These are phyloP conservation scores for Gavia stellata DNA, from an alignment of 2,113 vertebrate species.

Conservation along the genomic window DNA sequence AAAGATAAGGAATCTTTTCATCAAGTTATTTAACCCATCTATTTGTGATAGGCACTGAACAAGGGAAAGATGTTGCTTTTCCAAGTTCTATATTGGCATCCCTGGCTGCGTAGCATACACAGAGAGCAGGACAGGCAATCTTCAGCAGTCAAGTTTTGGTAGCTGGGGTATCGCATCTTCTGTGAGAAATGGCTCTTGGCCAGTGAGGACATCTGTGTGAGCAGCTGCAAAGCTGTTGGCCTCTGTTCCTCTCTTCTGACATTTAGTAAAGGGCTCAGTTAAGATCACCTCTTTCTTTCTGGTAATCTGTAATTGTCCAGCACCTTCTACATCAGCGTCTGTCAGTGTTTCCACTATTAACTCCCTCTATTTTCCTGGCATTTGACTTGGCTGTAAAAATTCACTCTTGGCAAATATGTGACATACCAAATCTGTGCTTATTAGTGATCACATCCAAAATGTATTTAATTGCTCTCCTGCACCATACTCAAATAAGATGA, in stretches of 20 bases:
- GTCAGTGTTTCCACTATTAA: background rate
- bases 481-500: background rate
- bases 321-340: background rate
- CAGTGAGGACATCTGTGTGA: constrained; percentile 1
- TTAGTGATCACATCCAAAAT: background rate
- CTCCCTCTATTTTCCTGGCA: background rate
- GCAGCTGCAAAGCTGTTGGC: constrained; percentile 10
- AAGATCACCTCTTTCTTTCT: background rate
- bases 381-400: constrained; percentile 4
- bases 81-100: background rate
- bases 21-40: background rate
- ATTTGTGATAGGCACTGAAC: background rate
- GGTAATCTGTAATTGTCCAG: background rate
- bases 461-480: background rate
- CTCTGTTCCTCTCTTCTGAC: background rate
- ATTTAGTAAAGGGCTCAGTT: constrained; percentile 1
- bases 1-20: background rate
- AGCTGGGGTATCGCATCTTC: background rate
- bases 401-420: background rate
- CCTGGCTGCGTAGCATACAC: background rate
- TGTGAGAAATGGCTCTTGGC: background rate
- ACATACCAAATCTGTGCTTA: background rate
- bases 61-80: background rate
- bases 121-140: background rate
- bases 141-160: background rate